Conservation (phyloP, 2,888 invertebrate genomes). For the Eilema sororculum region DNA sequence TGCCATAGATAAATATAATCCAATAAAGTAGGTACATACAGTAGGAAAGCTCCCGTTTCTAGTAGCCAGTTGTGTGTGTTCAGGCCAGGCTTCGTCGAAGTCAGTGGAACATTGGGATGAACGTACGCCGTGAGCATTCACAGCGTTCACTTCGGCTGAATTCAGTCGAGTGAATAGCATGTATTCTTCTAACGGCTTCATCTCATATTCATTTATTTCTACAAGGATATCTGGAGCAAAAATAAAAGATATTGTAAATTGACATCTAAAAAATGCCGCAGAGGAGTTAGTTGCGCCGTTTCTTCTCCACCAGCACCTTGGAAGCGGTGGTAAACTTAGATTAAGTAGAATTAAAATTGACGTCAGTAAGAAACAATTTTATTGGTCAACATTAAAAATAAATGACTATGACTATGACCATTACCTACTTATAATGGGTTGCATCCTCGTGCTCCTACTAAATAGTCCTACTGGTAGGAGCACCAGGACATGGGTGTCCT, state of each 20-base stretch:
- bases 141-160: constrained; percentile 94
- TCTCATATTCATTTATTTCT: constrained; percentile 92
- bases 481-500: too few relatives aligned
- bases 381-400: too few relatives aligned
- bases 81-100: constrained; percentile 88
- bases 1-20: neutral
- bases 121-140: constrained; percentile 94
- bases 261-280: too few relatives aligned
- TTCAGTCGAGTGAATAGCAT: constrained; percentile 96
- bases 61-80: constrained; percentile 74
- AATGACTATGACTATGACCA: too few relatives aligned
- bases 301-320: too few relatives aligned
- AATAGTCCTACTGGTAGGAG: too few relatives aligned
- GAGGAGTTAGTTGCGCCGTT: too few relatives aligned
- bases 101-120: constrained; percentile 94
- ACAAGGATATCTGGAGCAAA: constrained; percentile 91
- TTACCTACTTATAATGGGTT: too few relatives aligned
- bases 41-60: constrained; percentile 81
- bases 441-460: too few relatives aligned
- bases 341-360: too few relatives aligned
- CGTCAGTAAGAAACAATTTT: too few relatives aligned
- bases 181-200: constrained; percentile 96
- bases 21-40: constrained; percentile 54
- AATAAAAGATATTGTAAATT: neutral
- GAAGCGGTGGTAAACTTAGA: too few relatives aligned